Base-by-base conservation (phyloP, 2,888 invertebrate genomes). In the Anthophora plumipes region DNA sequence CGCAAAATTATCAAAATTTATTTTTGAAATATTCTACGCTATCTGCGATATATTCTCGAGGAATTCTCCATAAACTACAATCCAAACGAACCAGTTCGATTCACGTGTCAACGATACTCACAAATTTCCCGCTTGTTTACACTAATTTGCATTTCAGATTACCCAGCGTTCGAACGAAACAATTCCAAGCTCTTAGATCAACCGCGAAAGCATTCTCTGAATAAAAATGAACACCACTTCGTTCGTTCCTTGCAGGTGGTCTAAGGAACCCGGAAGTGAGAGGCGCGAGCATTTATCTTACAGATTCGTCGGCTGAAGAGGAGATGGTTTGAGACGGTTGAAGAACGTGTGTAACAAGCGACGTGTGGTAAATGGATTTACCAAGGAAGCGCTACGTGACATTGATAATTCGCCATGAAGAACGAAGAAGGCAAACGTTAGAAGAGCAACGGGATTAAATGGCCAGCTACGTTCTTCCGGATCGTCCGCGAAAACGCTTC, bases 371-470 rank as follows among this genome's bases (percentile, higher is more conserved):
- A 80, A 78, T 74, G 83, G 80, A 85, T 80, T 85, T 76, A 43
- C 57, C 54, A n/a, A 50, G 67, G 64, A 74, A 69, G 57, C 74
- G 55, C 63, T 68, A 75, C 66, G 72, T 80, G 73, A 85, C 77
- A 83, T 78, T 74, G 83, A 77, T 83, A 77, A 85, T 85, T 85
- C 78, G 80, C 76, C 70, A 76, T 54, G 77, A 84, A 80, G 70
- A 80, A 73, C 75, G 57, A 66, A 70, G 78, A 39, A 78, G 76
- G 71, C n/a, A 78, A 83, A 75, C 59, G 57, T 22, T 59, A 66
- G 61, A n/a, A 72, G 71, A 73, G 70, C 77, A 84, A 82, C 77
- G 79, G 77, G 72, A 75, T 77, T 75, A 59, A 63, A 78, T 60
- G 77, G 64, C 31, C 57, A 63, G 43, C 66, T 22, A 52, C 59